Conservation (phyloP, 2,113 vertebrate species). For the Hiodon alosoides region DNA sequence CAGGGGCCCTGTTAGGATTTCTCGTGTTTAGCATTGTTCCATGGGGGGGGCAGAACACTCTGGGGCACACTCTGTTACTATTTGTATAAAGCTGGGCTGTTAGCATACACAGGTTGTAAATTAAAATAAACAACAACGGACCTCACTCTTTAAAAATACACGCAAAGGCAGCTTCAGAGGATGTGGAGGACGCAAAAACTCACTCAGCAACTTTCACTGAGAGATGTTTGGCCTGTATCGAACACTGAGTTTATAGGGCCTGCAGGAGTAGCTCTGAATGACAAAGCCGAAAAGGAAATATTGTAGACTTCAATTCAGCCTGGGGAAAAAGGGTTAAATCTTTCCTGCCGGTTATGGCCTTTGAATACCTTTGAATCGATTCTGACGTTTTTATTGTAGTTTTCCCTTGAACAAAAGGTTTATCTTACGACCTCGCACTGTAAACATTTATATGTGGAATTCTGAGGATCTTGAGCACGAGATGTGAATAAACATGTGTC, state of each 20-base stretch:
- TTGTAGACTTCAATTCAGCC: too few relatives aligned
- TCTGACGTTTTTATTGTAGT: not conserved
- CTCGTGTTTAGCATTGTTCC: conserved; percentile 3
- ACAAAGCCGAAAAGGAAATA: too few relatives aligned
- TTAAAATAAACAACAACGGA: not conserved
- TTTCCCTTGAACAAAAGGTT: not conserved
- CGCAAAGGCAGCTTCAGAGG: not conserved
- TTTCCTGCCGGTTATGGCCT: too few relatives aligned
- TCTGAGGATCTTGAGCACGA: not conserved
- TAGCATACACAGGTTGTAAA: not conserved
- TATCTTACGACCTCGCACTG: not conserved
- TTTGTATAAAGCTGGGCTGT: conserved; percentile 9
- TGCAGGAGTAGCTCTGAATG: too few relatives aligned
- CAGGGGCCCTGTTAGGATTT: not conserved
- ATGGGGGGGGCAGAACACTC: conserved; percentile 6
- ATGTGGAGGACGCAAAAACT: too few relatives aligned
- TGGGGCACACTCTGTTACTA: conserved; percentile 1
- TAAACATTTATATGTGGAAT: not conserved
- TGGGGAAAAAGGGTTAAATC: too few relatives aligned
- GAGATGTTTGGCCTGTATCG: too few relatives aligned
- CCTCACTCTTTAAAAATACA: not conserved
- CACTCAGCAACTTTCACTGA: too few relatives aligned
- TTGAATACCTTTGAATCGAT: too few relatives aligned
- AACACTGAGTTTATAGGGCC: too few relatives aligned
- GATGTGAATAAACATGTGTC: not conserved